Conservation (phyloP, 1,140 invertebrate genomes). For the Eupeodes corollae region DNA sequence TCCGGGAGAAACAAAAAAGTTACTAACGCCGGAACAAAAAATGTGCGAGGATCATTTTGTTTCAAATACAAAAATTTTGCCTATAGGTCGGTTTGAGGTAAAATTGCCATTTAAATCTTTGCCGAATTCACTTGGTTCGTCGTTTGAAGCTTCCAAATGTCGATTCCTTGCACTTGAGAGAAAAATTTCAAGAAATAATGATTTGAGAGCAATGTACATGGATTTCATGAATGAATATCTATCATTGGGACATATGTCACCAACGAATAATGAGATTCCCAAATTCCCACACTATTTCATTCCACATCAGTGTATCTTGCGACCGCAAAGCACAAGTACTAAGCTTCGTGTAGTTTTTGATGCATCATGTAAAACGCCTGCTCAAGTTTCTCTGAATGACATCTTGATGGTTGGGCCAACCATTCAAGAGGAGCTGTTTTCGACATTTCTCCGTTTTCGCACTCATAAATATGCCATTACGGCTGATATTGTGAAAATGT, state of each 20-base stretch:
- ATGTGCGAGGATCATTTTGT: constrained; percentile 8
- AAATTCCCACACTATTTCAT: constrained; percentile 14
- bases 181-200: constrained; percentile 18
- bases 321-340: constrained; percentile 5
- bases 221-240: constrained; percentile 28
- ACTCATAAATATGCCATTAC: constrained; percentile 15
- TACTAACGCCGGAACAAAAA: constrained; percentile 6
- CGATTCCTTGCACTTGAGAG: constrained; percentile 21
- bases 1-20: constrained; percentile 1
- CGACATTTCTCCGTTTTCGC: constrained; percentile 32
- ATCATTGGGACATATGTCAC: constrained; percentile 26
- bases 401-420: constrained; percentile 4
- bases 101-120: constrained; percentile 12
- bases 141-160: constrained; percentile 15
- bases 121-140: constrained; percentile 20
- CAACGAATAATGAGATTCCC: constrained; percentile 16
- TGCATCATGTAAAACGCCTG: neutral
- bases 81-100: constrained; percentile 11
- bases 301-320: constrained; percentile 8
- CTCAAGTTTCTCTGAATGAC: constrained; percentile 12
- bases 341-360: constrained; percentile 9
- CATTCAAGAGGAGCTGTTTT: constrained; percentile 12
- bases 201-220: constrained; percentile 7
- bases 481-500: constrained; percentile 25
- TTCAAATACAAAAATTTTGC: neutral